These are phyloP conservation scores for Sebastes vulpes DNA, from an alignment of 2,797 vertebrate genomes.

Conservation along the genomic window DNA sequence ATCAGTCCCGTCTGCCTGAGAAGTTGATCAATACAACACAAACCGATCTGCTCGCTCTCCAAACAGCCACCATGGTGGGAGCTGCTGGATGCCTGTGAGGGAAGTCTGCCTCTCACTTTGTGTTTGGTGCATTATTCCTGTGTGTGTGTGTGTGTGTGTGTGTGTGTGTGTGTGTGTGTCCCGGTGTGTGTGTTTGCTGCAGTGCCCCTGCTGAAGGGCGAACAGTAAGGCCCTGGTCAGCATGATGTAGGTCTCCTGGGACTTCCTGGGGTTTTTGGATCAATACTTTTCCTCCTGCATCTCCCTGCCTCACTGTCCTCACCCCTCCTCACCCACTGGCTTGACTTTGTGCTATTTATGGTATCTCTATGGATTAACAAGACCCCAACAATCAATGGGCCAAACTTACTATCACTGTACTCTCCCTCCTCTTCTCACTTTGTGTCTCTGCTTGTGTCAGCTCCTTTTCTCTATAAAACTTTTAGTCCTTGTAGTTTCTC, in stretches of 20 bases:
- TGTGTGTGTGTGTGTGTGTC: slow-evolving; percentile 4
- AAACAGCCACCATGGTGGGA: slow-evolving; percentile 4
- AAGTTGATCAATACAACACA: slow-evolving; percentile 32
- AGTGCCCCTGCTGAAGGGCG: slow-evolving; percentile 81
- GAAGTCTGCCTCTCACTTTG: slow-evolving; percentile 30
- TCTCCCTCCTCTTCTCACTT: slow-evolving; percentile 31
- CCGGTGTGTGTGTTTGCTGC: slow-evolving; percentile 68
- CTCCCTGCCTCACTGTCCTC: slow-evolving; percentile 58
- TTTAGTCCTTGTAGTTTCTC: slow-evolving; percentile 54
- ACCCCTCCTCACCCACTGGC: slow-evolving; percentile 44
- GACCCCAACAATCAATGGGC: slow-evolving; percentile 76
- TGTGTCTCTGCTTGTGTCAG: slow-evolving; percentile 67
- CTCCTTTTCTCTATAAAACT: slow-evolving; percentile 56
- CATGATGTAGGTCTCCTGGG: slow-evolving; percentile 75
- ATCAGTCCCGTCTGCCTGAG: not conserved
- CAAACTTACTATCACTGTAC: slow-evolving; percentile 57
- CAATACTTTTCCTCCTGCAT: slow-evolving; percentile 72
- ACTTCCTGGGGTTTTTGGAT: slow-evolving; percentile 67
- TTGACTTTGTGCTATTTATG: slow-evolving; percentile 82
- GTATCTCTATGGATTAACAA: slow-evolving; percentile 72
- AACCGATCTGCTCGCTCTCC: not conserved
- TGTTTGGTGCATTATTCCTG: slow-evolving; percentile 61
- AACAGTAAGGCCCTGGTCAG: slow-evolving; percentile 80
- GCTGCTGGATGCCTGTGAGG: slow-evolving; percentile 14
- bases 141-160: not conserved